These are phyloP conservation scores for Phaenicophaeus curvirostris DNA, from an alignment of 2,797 vertebrate species.

Conservation along the genomic window DNA sequence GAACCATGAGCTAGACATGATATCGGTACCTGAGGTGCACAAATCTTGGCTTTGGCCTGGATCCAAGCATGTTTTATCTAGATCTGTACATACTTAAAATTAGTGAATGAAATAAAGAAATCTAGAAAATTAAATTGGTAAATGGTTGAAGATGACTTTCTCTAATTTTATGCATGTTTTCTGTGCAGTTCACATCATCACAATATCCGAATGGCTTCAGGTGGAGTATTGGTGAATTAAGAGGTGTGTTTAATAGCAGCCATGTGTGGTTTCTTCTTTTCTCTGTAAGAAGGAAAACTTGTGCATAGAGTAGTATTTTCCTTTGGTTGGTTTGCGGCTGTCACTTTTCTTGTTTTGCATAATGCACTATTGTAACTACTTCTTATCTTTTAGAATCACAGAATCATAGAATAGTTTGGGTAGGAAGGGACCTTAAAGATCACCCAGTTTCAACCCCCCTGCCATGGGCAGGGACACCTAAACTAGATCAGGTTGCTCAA, in stretches of 20 bases:
- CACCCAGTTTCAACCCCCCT: too few species aligned
- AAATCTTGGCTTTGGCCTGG: neutral
- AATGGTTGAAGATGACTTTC: neutral
- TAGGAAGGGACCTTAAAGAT: too few species aligned
- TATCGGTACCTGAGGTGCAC: neutral
- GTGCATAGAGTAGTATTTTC: neutral
- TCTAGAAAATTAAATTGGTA: neutral
- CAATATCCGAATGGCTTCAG: neutral
- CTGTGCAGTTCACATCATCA: neutral
- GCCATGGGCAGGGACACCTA: too few species aligned
- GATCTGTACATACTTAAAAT: neutral
- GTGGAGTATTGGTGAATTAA: neutral
- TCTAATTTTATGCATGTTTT: neutral
- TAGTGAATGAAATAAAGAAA: neutral
- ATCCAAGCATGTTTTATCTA: neutral
- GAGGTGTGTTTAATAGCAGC: neutral
- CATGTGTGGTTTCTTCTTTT: neutral
- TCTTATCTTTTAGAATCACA: neutral
- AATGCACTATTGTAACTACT: neutral
- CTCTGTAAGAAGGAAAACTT: neutral
- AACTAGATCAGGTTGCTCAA: too few species aligned
- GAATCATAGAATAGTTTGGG: too few species aligned
- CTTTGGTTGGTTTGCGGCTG: neutral
- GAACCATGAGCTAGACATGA: neutral
- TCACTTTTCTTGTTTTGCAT: neutral